Percentiles rank a stretch among this genome's conserved stretches.
These are phyloP conservation scores for Yasuhikotakia modesta DNA, from an alignment of 2,797 vertebrate species.

Conservation along the genomic window DNA sequence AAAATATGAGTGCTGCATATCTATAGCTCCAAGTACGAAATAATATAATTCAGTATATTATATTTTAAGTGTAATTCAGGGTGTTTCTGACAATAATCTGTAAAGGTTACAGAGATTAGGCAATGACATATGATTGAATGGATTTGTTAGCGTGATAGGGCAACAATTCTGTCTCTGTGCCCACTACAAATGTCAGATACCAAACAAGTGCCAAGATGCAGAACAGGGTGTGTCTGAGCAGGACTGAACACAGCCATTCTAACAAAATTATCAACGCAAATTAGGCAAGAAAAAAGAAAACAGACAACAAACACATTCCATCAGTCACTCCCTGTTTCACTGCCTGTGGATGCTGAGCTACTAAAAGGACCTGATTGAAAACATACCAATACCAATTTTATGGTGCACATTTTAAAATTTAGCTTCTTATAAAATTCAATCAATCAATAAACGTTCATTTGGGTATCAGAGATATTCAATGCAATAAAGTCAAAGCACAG, in stretches of 20 bases:
- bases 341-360: background rate
- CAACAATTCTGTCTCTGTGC: background rate
- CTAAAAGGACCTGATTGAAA: background rate
- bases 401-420: background rate
- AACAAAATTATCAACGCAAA: background rate
- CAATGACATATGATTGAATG: background rate
- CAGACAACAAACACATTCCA: background rate
- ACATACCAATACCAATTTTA: background rate
- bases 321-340: background rate
- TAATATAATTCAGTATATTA: background rate
- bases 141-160: background rate
- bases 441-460: background rate
- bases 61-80: background rate
- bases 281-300: background rate
- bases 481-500: background rate
- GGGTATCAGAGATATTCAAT: background rate
- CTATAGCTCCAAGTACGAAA: background rate
- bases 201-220: background rate
- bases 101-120: background rate
- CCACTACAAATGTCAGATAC: background rate
- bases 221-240: slow-evolving; percentile 45
- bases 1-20: too few species aligned
- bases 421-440: background rate
- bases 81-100: background rate
- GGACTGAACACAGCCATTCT: slow-evolving; percentile 38